These are phyloP conservation scores for Oryzias celebensis DNA, from an alignment of 2,113 vertebrate genomes.

Conservation along the genomic window DNA sequence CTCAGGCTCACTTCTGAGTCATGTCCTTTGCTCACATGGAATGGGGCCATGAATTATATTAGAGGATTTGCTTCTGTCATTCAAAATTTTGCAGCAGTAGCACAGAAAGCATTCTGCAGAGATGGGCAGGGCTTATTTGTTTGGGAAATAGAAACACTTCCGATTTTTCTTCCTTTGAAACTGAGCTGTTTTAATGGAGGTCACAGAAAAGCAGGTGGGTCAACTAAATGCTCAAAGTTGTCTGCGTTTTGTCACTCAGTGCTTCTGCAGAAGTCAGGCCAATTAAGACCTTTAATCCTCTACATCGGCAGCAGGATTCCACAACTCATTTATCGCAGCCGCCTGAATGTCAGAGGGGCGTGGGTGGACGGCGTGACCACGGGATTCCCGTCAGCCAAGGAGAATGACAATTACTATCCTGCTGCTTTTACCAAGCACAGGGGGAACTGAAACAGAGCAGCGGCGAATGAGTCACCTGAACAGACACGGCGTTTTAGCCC, in stretches of 20 bases:
- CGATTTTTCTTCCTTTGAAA: too few species aligned
- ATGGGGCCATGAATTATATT: not conserved
- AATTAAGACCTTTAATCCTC: constrained; percentile 49
- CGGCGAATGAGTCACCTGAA: constrained; percentile 59
- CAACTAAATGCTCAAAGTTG: not conserved
- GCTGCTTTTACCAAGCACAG: constrained; percentile 29
- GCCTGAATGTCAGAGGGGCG: constrained; percentile 55
- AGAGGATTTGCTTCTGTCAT: not conserved
- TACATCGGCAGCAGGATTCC: constrained; percentile 48
- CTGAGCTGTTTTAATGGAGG: not conserved
- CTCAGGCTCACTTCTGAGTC: not conserved
- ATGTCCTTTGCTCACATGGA: not conserved
- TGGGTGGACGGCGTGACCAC: constrained; percentile 39
- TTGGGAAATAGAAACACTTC: too few species aligned
- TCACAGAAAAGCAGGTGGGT: constrained; percentile 2
- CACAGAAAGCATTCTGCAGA: not conserved
- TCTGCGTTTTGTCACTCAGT: constrained; percentile 8
- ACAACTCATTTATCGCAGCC: constrained; percentile 47
- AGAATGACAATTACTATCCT: constrained; percentile 62
- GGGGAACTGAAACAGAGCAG: constrained; percentile 10
- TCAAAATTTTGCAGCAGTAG: too few species aligned
- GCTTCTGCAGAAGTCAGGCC: not conserved
- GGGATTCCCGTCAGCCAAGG: constrained; percentile 57
- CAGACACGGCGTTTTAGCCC: constrained; percentile 18
- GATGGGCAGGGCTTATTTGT: too few species aligned